Evolutionary conservation across 2,888 invertebrate genomes (phyloP).

Genomic region (Papilio gigon): DNA sequence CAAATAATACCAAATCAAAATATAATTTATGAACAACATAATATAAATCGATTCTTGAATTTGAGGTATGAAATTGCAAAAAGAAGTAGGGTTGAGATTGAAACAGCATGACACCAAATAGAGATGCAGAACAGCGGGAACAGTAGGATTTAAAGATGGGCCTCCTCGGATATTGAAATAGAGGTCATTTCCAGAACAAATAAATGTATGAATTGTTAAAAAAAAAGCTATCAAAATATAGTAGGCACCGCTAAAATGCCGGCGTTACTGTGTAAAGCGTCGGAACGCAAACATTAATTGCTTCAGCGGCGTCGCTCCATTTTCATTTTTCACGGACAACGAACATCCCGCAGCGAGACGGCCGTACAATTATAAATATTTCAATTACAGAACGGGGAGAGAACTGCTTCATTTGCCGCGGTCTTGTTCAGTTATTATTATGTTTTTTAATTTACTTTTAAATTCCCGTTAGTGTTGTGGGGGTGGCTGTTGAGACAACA

Average conservation of each 20-base stretch:
- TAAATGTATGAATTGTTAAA: neutral
- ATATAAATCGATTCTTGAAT: too few species aligned
- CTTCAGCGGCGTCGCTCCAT: constrained; percentile 52
- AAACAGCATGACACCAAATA: too few species aligned
- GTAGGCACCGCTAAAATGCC: constrained; percentile 8
- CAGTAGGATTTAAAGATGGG: too few species aligned
- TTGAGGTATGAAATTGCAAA: too few species aligned
- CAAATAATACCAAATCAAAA: too few species aligned
- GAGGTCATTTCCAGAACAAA: neutral
- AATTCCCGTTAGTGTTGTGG: neutral
- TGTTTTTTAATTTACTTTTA: constrained; percentile 17
- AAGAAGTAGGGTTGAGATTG: too few species aligned
- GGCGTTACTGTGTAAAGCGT: neutral
- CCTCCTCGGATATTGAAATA: too few species aligned
- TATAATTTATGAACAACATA: too few species aligned
- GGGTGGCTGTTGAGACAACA: neutral
- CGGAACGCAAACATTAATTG: constrained; percentile 63
- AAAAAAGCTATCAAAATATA: neutral
- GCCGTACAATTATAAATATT: constrained; percentile 73
- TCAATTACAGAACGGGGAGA: constrained; percentile 72
- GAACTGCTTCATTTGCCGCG: constrained; percentile 50
- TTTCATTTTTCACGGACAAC: constrained; percentile 57
- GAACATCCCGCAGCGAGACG: constrained; percentile 54
- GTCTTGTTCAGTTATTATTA: constrained; percentile 42
- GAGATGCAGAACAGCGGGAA: too few species aligned